Conservation (phyloP, 2,888 invertebrate genomes). For the Druceiella hillmani region DNA sequence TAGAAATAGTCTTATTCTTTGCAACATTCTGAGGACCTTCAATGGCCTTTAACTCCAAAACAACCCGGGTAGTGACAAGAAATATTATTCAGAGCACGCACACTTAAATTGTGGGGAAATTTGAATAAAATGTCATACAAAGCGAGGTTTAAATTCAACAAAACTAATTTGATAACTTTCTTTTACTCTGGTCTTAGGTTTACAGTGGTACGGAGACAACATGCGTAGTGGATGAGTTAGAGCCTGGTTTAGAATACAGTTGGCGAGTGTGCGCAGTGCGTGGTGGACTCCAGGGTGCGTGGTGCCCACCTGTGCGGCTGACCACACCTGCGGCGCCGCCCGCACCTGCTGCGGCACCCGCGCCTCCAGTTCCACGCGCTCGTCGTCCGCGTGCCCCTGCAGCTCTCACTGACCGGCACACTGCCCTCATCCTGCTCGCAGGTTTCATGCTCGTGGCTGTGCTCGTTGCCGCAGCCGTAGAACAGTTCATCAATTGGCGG, state of each 20-base stretch:
- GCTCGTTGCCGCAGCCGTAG: constrained; percentile 55
- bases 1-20: too few species aligned
- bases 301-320: constrained; percentile 61
- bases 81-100: too few species aligned
- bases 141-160: too few species aligned
- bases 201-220: constrained; percentile 60
- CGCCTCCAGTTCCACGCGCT: constrained; percentile 38
- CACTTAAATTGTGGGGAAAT: too few species aligned
- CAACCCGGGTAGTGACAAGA: too few species aligned
- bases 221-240: constrained; percentile 62
- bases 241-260: constrained; percentile 68
- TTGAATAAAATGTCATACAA: too few species aligned
- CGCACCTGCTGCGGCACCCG: constrained; percentile 32
- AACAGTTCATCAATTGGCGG: constrained; percentile 38
- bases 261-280: constrained; percentile 77
- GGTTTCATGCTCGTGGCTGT: constrained; percentile 58
- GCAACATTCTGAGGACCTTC: too few species aligned
- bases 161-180: too few species aligned
- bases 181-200: too few species aligned
- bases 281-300: constrained; percentile 61
- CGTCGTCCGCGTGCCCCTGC: constrained; percentile 49
- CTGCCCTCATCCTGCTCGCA: constrained; percentile 57
- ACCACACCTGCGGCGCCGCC: constrained; percentile 40
- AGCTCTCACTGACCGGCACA: constrained; percentile 50
- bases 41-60: too few species aligned